Evolutionary conservation across 2,113 vertebrate genomes (phyloP).

Genomic region (Seriola dumerili): DNA sequence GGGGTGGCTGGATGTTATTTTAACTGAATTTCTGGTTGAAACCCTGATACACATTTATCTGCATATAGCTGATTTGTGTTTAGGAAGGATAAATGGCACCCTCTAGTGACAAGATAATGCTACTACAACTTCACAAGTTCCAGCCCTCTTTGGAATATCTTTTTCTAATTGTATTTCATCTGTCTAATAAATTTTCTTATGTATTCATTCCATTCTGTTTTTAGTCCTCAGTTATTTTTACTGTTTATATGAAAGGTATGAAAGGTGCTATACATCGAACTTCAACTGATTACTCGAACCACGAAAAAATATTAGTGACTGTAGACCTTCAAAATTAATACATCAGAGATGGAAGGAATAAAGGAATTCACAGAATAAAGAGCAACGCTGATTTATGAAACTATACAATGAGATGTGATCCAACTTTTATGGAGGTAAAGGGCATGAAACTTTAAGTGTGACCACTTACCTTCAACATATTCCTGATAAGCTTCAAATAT

Average conservation of each 20-base stretch:
- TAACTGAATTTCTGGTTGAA: background rate
- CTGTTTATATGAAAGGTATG: background rate
- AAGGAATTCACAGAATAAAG: background rate
- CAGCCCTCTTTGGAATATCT: background rate
- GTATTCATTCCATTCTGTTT: background rate
- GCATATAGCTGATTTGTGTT: background rate
- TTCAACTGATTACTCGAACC: too few relatives aligned
- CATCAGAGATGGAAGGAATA: background rate
- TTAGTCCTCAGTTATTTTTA: background rate
- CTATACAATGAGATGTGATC: background rate
- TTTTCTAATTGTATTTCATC: background rate
- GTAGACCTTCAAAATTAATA: background rate
- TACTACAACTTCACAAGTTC: background rate
- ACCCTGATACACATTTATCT: background rate
- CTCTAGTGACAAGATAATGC: conserved; percentile 50
- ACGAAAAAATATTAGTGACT: background rate
- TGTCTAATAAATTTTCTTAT: background rate
- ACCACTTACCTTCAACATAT: conserved; percentile 92
- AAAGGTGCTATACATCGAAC: background rate
- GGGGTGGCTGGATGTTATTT: background rate
- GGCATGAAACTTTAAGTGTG: background rate
- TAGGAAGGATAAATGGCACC: conserved; percentile 23
- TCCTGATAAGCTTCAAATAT: conserved; percentile 99
- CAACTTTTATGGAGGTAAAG: too few relatives aligned
- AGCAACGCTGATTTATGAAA: background rate